Evolutionary conservation across 2,888 invertebrate species (phyloP).

Genomic region (Napeogenes inachia): DNA sequence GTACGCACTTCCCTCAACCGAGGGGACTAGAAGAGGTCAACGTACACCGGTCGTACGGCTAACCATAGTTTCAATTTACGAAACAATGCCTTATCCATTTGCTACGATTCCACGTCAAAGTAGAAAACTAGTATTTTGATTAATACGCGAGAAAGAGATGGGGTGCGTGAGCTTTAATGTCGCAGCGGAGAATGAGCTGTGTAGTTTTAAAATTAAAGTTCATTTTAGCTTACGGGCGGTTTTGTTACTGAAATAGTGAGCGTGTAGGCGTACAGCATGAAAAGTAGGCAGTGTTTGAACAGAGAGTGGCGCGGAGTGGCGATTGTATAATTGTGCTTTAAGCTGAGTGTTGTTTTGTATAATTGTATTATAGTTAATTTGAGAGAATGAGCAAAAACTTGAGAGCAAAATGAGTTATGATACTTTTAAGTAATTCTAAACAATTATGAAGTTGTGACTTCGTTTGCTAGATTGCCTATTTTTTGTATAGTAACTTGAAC

Average conservation of each 20-base stretch:
- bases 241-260: slow-evolving; percentile 70
- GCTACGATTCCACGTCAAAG: slow-evolving; percentile 75
- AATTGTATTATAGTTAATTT: slow-evolving; percentile 30
- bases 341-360: slow-evolving; percentile 34
- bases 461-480: neutral
- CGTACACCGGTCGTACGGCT: slow-evolving; percentile 49
- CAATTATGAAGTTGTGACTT: slow-evolving; percentile 17
- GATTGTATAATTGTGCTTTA: slow-evolving; percentile 48
- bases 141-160: slow-evolving; percentile 75
- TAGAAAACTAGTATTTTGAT: slow-evolving; percentile 75
- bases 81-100: slow-evolving; percentile 77
- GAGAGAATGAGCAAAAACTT: slow-evolving; percentile 25
- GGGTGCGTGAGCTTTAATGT: slow-evolving; percentile 49
- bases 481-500: neutral
- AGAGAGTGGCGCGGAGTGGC: slow-evolving; percentile 59
- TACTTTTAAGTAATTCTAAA: slow-evolving; percentile 24
- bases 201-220: slow-evolving; percentile 45
- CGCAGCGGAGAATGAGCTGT: slow-evolving; percentile 45
- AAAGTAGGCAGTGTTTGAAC: slow-evolving; percentile 74
- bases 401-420: slow-evolving; percentile 22
- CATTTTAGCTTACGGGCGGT: slow-evolving; percentile 44
- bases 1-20: slow-evolving; percentile 26
- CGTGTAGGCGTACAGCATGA: slow-evolving; percentile 75
- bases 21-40: slow-evolving; percentile 44
- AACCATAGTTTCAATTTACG: slow-evolving; percentile 75